Base-by-base conservation (phyloP, 2,888 invertebrate genomes). In the Heliconius ismenius region DNA sequence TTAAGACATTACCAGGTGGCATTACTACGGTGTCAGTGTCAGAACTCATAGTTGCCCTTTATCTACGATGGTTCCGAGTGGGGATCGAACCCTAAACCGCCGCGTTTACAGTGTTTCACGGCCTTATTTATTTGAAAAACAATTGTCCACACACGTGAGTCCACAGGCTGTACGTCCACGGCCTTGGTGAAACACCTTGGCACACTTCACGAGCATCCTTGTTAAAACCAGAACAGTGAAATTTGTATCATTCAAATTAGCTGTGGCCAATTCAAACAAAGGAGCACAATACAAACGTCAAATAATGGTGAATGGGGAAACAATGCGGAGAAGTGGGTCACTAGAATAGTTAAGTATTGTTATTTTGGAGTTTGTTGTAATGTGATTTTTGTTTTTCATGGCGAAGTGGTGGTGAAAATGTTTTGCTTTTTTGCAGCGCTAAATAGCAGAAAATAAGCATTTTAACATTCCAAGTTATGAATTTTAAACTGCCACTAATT, bases 301-400 rank as follows among this genome's bases (percentile, higher is more conserved):
- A 83, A 86, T 86, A 86, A 81, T 84, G 84, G 69, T 76, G 80
- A 81, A 81, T 82, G 83, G 86, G 88, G 86, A 89, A 88, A 91
- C 88, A 89, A 89, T 87, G 79, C 79, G 79, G 62, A 88, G 89
- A 90, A 90, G 91, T 91, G 82, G 90, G 89, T 87, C 86, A 83
- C 84, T 63, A 72, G 81, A 82, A 82, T 76, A 69, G 63, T 69
- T 49, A 64, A 28, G 58, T 43, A 63, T 67, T 62, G 24, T 58
- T 54, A 21, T 28, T 62, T 68, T n/a, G 11, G 26, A n/a, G n/a
- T 36, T 64, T 65, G 32, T 32, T 21, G 58, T 65, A 11, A 65
- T 13, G 18, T 63, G 36, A 13, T 36, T 65, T 36, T 36, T 64
- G 32, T 32, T 36, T 36, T 65, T 65, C 36, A 65, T 21, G 6